These are phyloP conservation scores for Xenus cinereus DNA, from an alignment of 2,113 vertebrate genomes.

Conservation along the genomic window DNA sequence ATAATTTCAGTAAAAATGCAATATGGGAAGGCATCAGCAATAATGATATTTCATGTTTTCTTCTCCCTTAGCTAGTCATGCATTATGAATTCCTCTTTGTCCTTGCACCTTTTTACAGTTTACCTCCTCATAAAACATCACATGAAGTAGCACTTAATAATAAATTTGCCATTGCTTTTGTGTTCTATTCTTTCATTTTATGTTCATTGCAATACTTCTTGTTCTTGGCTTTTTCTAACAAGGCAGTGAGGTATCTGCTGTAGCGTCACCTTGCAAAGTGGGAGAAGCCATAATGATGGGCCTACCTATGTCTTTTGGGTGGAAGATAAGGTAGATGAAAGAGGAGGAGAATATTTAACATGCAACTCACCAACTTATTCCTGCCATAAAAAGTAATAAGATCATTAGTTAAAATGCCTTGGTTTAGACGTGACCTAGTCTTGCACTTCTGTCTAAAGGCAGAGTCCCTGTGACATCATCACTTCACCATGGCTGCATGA, in stretches of 20 bases:
- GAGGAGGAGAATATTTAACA: neutral
- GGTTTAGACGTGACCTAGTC: neutral
- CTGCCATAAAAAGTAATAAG: neutral
- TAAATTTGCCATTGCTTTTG: neutral
- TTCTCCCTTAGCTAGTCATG: neutral
- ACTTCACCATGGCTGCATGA: neutral
- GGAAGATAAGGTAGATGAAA: neutral
- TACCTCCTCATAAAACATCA: neutral
- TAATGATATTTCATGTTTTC: neutral
- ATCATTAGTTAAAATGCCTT: neutral
- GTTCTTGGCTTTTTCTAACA: neutral
- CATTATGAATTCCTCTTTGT: neutral
- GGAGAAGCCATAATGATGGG: neutral
- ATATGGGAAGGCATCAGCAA: neutral
- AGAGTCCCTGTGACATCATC: neutral
- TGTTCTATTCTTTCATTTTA: neutral
- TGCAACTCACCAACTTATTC: neutral
- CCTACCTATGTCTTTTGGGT: neutral
- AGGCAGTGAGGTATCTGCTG: neutral
- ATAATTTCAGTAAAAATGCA: neutral
- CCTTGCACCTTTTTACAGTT: neutral
- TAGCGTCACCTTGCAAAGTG: neutral
- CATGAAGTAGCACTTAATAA: neutral
- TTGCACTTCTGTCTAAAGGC: neutral
- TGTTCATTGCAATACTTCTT: neutral